Conservation (phyloP, 2,797 vertebrate species). For the Sebastes trivittatus region DNA sequence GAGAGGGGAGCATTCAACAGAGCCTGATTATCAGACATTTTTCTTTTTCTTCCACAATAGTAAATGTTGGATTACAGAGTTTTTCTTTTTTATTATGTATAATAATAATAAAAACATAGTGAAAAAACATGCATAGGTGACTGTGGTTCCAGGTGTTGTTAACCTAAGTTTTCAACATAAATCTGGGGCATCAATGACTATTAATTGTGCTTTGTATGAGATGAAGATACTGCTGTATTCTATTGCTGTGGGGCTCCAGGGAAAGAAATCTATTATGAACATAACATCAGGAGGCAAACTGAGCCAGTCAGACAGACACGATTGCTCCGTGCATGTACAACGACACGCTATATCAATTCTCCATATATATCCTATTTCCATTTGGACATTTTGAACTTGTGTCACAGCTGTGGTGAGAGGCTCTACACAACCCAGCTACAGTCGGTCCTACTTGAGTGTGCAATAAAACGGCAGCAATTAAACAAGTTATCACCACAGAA, state of each 20-base stretch:
- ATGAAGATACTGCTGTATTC: not conserved
- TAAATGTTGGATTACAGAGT: not conserved
- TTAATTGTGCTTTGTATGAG: not conserved
- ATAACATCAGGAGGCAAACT: not conserved
- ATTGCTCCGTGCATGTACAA: not conserved
- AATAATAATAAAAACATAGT: not conserved
- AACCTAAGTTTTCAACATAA: not conserved
- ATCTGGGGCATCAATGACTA: not conserved
- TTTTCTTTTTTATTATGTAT: not conserved
- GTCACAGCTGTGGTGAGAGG: not conserved
- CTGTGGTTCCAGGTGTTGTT: not conserved
- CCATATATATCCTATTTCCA: not conserved
- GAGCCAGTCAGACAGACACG: not conserved
- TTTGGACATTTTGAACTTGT: not conserved
- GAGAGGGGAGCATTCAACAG: slow-evolving; percentile 14
- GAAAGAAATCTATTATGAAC: not conserved
- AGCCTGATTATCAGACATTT: slow-evolving; percentile 32
- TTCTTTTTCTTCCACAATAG: not conserved
- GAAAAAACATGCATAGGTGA: not conserved
- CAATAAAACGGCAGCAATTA: not conserved
- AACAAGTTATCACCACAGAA: not conserved
- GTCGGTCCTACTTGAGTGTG: not conserved
- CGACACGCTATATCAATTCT: not conserved
- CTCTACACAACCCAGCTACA: not conserved
- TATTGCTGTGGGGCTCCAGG: not conserved